Conservation (phyloP, 2,888 invertebrate species). For the Caenorhabditis japonica region DNA sequence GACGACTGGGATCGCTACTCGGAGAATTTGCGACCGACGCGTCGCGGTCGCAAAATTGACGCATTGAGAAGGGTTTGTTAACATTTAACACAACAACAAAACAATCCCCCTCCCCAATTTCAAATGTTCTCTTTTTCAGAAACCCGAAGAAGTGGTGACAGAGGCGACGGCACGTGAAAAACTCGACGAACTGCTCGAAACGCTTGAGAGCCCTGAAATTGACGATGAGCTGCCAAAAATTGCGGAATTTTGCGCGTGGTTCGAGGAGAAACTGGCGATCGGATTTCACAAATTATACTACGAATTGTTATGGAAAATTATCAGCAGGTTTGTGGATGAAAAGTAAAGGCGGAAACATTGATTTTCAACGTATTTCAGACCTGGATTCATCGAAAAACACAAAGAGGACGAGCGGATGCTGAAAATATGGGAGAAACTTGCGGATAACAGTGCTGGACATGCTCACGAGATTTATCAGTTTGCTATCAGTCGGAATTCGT, state of each 20-base stretch:
- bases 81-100: neutral
- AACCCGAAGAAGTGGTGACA: conserved; percentile 36
- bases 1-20: conserved; percentile 62
- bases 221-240: conserved; percentile 29
- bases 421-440: conserved; percentile 64
- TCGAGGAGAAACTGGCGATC: conserved; percentile 56
- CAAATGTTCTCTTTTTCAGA: conserved; percentile 9
- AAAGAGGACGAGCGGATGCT: conserved; percentile 59
- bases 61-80: conserved; percentile 46
- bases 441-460: conserved; percentile 66
- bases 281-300: conserved; percentile 63
- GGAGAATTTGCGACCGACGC: conserved; percentile 59
- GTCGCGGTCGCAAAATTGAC: conserved; percentile 54
- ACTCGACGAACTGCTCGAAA: conserved; percentile 19
- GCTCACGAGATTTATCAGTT: conserved; percentile 63
- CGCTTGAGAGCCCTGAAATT: conserved; percentile 2
- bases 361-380: conserved; percentile 21
- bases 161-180: conserved; percentile 37
- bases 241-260: conserved; percentile 62
- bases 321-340: conserved; percentile 18
- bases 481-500: conserved; percentile 50
- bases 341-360: neutral
- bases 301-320: conserved; percentile 61
- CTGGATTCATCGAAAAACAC: conserved; percentile 42
- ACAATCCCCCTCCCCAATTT: neutral